Conservation (phyloP, 2,888 invertebrate genomes). For the Ectropis crepuscularia region DNA sequence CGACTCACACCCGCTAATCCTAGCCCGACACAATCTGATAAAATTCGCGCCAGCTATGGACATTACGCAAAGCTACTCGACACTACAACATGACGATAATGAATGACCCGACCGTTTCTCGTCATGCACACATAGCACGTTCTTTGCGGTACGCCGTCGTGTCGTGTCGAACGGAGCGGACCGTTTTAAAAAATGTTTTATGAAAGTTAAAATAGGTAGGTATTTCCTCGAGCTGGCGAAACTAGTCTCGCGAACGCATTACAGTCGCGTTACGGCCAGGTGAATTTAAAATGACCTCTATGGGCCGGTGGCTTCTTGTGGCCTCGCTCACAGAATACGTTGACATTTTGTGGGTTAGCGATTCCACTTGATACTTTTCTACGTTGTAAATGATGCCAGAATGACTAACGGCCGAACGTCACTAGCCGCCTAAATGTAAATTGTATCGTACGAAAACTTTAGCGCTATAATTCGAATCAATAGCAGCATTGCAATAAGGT, state of each 20-base stretch:
- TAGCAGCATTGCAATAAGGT: slow-evolving; percentile 76
- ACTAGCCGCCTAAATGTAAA: slow-evolving; percentile 68
- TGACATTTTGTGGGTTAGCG: slow-evolving; percentile 83
- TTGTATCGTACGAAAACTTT: slow-evolving; percentile 69
- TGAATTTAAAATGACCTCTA: slow-evolving; percentile 85
- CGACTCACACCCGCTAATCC: slow-evolving; percentile 74
- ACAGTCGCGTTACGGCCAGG: slow-evolving; percentile 82
- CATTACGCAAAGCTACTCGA: slow-evolving; percentile 81
- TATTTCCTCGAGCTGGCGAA: slow-evolving; percentile 83
- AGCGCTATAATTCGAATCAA: slow-evolving; percentile 75
- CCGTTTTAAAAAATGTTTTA: slow-evolving; percentile 67
- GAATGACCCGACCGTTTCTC: slow-evolving; percentile 76
- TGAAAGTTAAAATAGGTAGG: slow-evolving; percentile 66
- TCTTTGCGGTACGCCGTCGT: slow-evolving; percentile 60
- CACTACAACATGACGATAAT: slow-evolving; percentile 77
- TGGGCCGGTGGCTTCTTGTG: slow-evolving; percentile 81
- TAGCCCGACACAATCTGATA: slow-evolving; percentile 82
- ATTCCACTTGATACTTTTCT: slow-evolving; percentile 71
- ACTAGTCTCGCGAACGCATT: slow-evolving; percentile 83
- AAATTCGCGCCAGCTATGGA: slow-evolving; percentile 84
- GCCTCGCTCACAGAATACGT: slow-evolving; percentile 80
- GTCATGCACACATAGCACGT: slow-evolving; percentile 65
- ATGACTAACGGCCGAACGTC: slow-evolving; percentile 79
- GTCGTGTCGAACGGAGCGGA: slow-evolving; percentile 67
- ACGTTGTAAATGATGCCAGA: slow-evolving; percentile 75